Evolutionary conservation across 2,797 vertebrate genomes (phyloP).

Genomic region (Fistularia tabacaria): DNA sequence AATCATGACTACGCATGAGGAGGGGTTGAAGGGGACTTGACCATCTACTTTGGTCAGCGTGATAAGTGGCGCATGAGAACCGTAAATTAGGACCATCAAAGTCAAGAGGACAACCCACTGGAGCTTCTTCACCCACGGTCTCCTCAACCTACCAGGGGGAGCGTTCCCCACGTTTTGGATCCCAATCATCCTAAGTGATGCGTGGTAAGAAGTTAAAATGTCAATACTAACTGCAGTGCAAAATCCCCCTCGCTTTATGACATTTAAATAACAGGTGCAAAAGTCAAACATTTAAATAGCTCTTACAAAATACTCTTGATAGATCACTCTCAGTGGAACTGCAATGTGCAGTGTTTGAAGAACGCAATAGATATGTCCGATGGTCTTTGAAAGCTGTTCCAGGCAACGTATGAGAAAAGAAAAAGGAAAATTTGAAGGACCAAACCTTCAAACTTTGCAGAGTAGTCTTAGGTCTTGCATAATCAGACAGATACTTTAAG

Average conservation of each 20-base stretch:
- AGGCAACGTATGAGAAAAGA: neutral
- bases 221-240: neutral
- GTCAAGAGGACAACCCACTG: constrained; percentile 81
- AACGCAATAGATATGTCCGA: too few species aligned
- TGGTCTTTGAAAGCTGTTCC: neutral
- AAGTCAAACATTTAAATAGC: constrained; percentile 20
- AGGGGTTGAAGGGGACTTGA: constrained; percentile 82
- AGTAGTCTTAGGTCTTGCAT: constrained; percentile 12
- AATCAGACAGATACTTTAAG: too few species aligned
- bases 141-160: constrained; percentile 32
- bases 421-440: constrained; percentile 18
- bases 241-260: too few species aligned
- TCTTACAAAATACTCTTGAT: neutral
- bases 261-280: neutral
- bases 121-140: constrained; percentile 42
- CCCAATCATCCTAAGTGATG: constrained; percentile 69
- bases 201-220: constrained; percentile 20
- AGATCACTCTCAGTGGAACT: too few species aligned
- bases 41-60: constrained; percentile 82
- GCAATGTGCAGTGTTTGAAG: too few species aligned
- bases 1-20: constrained; percentile 85
- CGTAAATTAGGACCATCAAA: constrained; percentile 83
- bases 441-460: constrained; percentile 14
- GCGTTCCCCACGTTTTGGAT: constrained; percentile 55
- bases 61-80: constrained; percentile 90